Base-by-base conservation (phyloP, 2,888 invertebrate genomes). In the Drosophila mettleri region DNA sequence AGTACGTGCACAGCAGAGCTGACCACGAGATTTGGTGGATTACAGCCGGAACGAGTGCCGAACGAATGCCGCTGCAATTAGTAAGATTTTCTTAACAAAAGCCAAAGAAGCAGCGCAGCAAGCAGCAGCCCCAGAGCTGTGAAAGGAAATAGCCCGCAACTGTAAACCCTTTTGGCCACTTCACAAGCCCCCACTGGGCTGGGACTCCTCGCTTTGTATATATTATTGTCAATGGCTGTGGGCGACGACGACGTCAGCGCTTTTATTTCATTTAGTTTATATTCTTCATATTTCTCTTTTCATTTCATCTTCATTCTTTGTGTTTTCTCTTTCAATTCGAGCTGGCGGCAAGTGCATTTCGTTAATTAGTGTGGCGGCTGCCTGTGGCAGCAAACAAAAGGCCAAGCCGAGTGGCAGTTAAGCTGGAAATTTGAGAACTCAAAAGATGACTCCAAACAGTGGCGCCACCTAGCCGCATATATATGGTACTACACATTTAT, bases 261-360 rank as follows among this genome's bases (percentile, higher is more conserved):
- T 59, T 60, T 66, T 34, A 49, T 49, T 49, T 29, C 12, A 29
- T 46, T 46, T 46, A 12, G 18, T 46, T 46, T 8, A 29, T 29
- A 18, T 29, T 46, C 29, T 7, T 18, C 29, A 14, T 43, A 24
- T 27, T 7, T 24, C n/a, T 59, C 18, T 16, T 41, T 54, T 54
- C 14, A 8, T 18, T 52, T 34, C n/a, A n/a, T 22, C 61, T 72
- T 74, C 33, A 24, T 51, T 57, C 65, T 71, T 52, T 53, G 61
- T 67, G 57, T 52, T 58, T 71, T 48, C 48, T 51, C 69, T 77
- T 76, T 71, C 63, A 68, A 67, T 84, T 83, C 78, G 61, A 70
- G 70, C 48, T 20, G 33, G 69, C 83, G 33, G 72, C 86, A 88
- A 85, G 75, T 88, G 88, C 84, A 85, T 85, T 85, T 78, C 86